Base-by-base conservation (phyloP, 2,888 invertebrate species). In the Ochropleura leucogaster region DNA sequence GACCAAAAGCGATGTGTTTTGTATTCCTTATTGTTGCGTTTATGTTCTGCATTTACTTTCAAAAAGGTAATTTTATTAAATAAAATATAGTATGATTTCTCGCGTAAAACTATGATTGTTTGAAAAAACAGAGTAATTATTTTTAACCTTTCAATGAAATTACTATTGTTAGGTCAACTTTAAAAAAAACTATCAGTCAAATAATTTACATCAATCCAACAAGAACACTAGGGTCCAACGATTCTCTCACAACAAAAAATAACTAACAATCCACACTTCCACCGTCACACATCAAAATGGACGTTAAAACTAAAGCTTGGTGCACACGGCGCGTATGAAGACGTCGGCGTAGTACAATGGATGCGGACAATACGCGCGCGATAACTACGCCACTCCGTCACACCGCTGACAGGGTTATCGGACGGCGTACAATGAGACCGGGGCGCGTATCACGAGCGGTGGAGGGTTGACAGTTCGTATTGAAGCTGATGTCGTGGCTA, bases 301-400 rank as follows among this genome's bases (percentile, higher is more conserved):
- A 83, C 73, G 79, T 74, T 88, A 80, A 87, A 86, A 87, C 85
- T 89, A 89, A 90, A 85, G 87, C 81, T 30, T 72, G 68, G 84
- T 85, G 74, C 83, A 88, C 85, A 89, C 90, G 64, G 75, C 82
- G 86, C 84, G 86, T 90, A 94, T 94, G 94, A 94, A 94, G 94
- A 94, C 94, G 93, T 79, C 94, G 94, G 93, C 90, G 92, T 91
- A 92, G 87, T 89, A 94, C 94, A 94, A 94, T 93, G 89, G 90
- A 85, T 87, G 90, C 89, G 91, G 91, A 94, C 94, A 94, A 95
- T 94, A 92, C 90, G 87, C 89, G 93, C 92, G 92, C 92, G 96
- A 96, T 96, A 96, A 94, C 95, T 91, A 91, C 93, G 92, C 93
- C 94, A 95, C 95, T 96, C 95, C 94, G 96, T 96, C 96, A 96